A percentile compares a stretch with the other conserved stretches of the same genome.
These are phyloP conservation scores for Aphodius sticticus DNA, from an alignment of 2,888 invertebrate species.

Conservation along the genomic window DNA sequence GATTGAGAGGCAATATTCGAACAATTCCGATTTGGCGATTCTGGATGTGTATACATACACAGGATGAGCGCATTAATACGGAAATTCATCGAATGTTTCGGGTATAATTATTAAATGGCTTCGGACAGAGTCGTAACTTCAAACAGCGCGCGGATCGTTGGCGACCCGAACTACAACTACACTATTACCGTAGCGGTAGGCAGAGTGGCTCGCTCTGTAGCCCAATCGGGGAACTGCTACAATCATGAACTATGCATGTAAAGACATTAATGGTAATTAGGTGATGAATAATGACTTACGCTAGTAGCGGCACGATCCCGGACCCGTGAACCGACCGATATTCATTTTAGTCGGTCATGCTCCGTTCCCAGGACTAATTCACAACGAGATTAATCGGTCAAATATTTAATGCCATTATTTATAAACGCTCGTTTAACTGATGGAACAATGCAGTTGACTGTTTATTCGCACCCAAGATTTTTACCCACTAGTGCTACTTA, in stretches of 20 bases:
- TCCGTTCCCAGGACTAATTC: constrained; percentile 8
- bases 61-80: background rate
- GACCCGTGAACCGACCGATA: constrained; percentile 38
- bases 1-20: background rate
- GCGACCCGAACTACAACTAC: constrained; percentile 4
- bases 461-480: too few species aligned
- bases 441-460: background rate
- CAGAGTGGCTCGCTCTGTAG: constrained; percentile 20
- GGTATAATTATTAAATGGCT: constrained; percentile 25
- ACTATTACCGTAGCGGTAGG: background rate
- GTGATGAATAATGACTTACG: constrained; percentile 48
- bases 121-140: background rate
- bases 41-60: constrained; percentile 4
- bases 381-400: constrained; percentile 14
- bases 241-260: constrained; percentile 46
- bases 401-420: constrained; percentile 23
- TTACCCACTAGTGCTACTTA: too few species aligned
- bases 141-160: background rate
- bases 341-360: constrained; percentile 40
- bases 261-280: constrained; percentile 50
- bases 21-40: constrained; percentile 8
- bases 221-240: constrained; percentile 38
- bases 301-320: constrained; percentile 36
- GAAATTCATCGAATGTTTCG: background rate
- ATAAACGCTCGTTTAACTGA: background rate